Evolutionary conservation across 2,888 invertebrate species (phyloP), one percentile per base, ranked within the genome.

Genomic region (Cephus pulcher): DNA sequence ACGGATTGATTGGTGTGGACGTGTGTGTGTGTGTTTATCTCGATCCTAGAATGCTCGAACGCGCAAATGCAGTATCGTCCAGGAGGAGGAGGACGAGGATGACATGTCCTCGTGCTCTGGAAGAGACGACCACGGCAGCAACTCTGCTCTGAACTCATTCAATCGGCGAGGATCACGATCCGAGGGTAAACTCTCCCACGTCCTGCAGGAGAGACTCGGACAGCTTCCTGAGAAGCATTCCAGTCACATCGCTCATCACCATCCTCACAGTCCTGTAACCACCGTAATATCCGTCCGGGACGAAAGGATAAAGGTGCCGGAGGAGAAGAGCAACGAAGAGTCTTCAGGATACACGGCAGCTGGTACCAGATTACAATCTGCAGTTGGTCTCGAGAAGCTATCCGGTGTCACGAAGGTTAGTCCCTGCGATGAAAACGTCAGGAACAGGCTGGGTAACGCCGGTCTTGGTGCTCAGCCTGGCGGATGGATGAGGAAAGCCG

Each of bases 71-170:
- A 97, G 97, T 88, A 97, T 98, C 87, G 98, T 98, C 34, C 96
- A 97, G 86, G 97, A 97, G 89, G 98, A 98, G 90, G 98, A 98
- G 86, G 98, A 97, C 88, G 96, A 97, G 89, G 98, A 98, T 88
- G 97, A 96, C 85, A 93, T 93, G 82, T 91, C 93, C 71, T 89
- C 94, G 82, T 93, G 93, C 84, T 93, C 94, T 11, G 94, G 94
- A 33, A 93, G 94, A 12, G 94, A 94, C 87, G 94, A 93, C 84
- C 92, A 86, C 37, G 86, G 89, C 68, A 90, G 89, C 78, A 89
- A 87, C 77, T 88, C 93, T 9, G 89, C 92, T 4, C 88, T 92
- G 79, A 92, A 90, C 83, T 93, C 93, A 85, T 89, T 94, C 77
- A 94, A 94, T 83, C 92, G 95, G 15, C 94, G 96, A 33, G 96